phyloP scores from a whole-genome alignment of 2,888 invertebrate species.

The Chromoteleia sp. region DNA sequence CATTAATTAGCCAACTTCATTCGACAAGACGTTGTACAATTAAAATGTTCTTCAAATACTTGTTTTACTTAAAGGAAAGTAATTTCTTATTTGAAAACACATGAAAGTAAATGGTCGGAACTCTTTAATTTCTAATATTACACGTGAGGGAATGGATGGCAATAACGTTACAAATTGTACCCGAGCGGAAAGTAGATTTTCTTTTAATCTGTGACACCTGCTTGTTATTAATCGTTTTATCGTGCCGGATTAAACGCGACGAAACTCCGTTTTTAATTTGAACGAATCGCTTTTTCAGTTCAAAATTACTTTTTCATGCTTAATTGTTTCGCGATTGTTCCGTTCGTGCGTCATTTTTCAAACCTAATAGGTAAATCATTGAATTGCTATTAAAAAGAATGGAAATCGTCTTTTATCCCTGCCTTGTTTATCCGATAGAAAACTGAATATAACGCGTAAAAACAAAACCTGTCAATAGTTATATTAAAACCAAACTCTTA shows the following conservation, averaged over 20 bases:
- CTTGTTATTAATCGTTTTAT: conserved; percentile 55
- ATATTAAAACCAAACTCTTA: not conserved
- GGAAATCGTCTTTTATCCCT: too few relatives aligned
- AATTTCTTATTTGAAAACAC: conserved; percentile 22
- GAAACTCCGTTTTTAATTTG: conserved; percentile 19
- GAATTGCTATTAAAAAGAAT: not conserved
- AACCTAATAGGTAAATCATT: conserved; percentile 2
- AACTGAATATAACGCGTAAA: not conserved
- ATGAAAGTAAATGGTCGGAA: conserved; percentile 26
- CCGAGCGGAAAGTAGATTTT: conserved; percentile 44
- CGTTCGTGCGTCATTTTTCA: conserved; percentile 17
- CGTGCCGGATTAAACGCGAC: conserved; percentile 36
- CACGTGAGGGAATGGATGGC: conserved; percentile 29
- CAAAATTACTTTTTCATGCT: conserved; percentile 33
- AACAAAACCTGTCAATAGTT: conserved; percentile 4
- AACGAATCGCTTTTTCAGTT: conserved; percentile 4
- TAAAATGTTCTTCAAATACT: too few relatives aligned
- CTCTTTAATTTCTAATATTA: conserved; percentile 44
- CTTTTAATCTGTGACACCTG: conserved; percentile 58
- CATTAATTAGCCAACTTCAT: too few relatives aligned
- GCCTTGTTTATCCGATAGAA: too few relatives aligned
- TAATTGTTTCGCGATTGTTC: conserved; percentile 32
- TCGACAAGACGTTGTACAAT: too few relatives aligned
- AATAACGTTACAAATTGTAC: conserved; percentile 56
- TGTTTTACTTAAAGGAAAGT: too few relatives aligned